Evolutionary conservation across 2,888 invertebrate genomes (phyloP).

Genomic region (Cordilura impudica): DNA sequence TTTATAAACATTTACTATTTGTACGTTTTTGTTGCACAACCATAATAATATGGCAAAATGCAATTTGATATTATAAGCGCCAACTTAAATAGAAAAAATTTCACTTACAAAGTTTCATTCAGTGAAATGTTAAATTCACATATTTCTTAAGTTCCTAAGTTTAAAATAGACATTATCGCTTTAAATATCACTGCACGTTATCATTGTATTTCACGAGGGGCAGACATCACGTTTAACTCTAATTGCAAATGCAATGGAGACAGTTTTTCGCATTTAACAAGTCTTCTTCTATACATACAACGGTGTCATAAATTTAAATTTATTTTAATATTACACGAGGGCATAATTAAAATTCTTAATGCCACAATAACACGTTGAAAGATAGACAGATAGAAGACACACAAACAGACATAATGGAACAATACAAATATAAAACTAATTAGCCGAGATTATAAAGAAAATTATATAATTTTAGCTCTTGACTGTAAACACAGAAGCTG

Average conservation of each 20-base stretch:
- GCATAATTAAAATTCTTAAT: slow-evolving; percentile 18
- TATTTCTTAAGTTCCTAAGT: too few species aligned
- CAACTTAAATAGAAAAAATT: too few species aligned
- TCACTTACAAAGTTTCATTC: too few species aligned
- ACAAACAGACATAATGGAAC: neutral
- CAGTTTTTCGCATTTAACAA: slow-evolving; percentile 8
- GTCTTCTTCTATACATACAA: neutral
- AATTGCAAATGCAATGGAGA: slow-evolving; percentile 13
- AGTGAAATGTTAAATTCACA: too few species aligned
- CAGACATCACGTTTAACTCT: slow-evolving; percentile 24
- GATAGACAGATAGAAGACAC: neutral
- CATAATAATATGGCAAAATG: too few species aligned
- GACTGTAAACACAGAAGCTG: too few species aligned
- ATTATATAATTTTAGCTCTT: too few species aligned
- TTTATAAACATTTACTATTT: too few species aligned
- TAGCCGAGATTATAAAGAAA: neutral
- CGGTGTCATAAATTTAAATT: slow-evolving; percentile 10
- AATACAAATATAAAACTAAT: neutral
- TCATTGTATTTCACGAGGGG: neutral
- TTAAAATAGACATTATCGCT: too few species aligned
- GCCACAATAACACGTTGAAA: neutral
- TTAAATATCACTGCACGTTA: too few species aligned
- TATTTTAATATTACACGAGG: slow-evolving; percentile 27
- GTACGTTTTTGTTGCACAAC: too few species aligned
- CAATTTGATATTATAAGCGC: too few species aligned